Base-by-base conservation (phyloP, 2,113 vertebrate species). In the Xiphophorus hellerii region DNA sequence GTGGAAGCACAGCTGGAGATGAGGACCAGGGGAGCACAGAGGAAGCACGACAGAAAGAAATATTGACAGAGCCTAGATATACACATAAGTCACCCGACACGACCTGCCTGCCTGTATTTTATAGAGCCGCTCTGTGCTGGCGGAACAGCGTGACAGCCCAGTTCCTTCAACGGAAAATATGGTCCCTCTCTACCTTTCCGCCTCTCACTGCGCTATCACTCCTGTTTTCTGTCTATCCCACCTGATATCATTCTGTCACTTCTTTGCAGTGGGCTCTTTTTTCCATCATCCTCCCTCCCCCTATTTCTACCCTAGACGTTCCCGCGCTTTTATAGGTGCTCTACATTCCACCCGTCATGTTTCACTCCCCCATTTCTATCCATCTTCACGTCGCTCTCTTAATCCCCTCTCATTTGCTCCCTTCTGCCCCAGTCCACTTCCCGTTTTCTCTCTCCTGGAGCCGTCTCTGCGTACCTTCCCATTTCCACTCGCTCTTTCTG, bases 161-260 rank as follows among this genome's bases (percentile, higher is more conserved):
- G 94, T 95, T 95, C 94, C 94, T 94, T 95, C 94, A 95, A 85
- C 48, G 77, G 92, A 92, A 95, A 95, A 95, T 95, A 95, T 93
- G 93, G 90, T 87, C 87, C 91, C 89, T 91, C 90, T 93, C 87
- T 88, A 20, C 69, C 64, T 90, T 85, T 84, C 88, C 78, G 84
- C 86, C 88, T 90, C 75, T 71, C 48, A 77, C 90, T 74, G 71
- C 25, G 66, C 86, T 85, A 92, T 94, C 88, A 89, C 92, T 93
- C 90, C 87, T 91, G 84, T 87, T 91, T 88, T 92, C 92, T 85
- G 91, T 90, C 91, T 93, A 90, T 90, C 90, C 89, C 90, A 89
- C 93, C 91, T 92, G 91, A 93, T 94, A 94, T 95, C 93, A 94
- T 93, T 91, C 93, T 95, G 94, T 94, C 94, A 95, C 89, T 87